These are phyloP conservation scores for Semotilus atromaculatus DNA, from an alignment of 2,797 vertebrate genomes.

Conservation along the genomic window DNA sequence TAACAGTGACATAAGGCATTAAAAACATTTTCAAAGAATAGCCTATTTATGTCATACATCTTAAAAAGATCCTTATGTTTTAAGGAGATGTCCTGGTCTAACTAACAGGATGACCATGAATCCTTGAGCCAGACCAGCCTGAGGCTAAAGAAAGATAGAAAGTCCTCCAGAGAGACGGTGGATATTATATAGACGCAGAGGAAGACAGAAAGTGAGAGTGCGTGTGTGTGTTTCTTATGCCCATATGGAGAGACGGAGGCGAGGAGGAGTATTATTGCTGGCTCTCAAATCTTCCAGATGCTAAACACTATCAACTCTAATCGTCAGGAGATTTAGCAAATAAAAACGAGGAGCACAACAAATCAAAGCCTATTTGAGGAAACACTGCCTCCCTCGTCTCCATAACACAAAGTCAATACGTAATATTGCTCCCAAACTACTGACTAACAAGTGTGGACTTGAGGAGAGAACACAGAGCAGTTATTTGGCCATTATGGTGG, in stretches of 20 bases:
- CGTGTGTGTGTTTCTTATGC: not conserved
- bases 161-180: not conserved
- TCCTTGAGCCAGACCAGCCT: conserved; percentile 1
- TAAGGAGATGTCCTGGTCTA: not conserved
- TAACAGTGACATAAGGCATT: not conserved
- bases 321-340: conserved; percentile 22
- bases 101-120: conserved; percentile 9
- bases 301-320: conserved; percentile 42
- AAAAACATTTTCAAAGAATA: not conserved
- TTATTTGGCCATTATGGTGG: conserved; percentile 37
- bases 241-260: not conserved
- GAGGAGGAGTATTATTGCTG: not conserved
- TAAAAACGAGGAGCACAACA: conserved; percentile 45
- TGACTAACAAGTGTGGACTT: conserved; percentile 33
- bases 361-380: conserved; percentile 43
- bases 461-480: conserved; percentile 10
- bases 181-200: not conserved
- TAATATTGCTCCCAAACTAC: conserved; percentile 38
- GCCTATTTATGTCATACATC: not conserved
- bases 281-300: conserved; percentile 32
- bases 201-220: not conserved
- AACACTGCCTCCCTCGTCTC: conserved; percentile 27
- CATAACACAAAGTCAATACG: conserved; percentile 45
- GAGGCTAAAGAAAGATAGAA: conserved; percentile 29
- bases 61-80: conserved; percentile 8